Base-by-base conservation (phyloP, 1,140 invertebrate species). In the Microplitis demolitor region DNA sequence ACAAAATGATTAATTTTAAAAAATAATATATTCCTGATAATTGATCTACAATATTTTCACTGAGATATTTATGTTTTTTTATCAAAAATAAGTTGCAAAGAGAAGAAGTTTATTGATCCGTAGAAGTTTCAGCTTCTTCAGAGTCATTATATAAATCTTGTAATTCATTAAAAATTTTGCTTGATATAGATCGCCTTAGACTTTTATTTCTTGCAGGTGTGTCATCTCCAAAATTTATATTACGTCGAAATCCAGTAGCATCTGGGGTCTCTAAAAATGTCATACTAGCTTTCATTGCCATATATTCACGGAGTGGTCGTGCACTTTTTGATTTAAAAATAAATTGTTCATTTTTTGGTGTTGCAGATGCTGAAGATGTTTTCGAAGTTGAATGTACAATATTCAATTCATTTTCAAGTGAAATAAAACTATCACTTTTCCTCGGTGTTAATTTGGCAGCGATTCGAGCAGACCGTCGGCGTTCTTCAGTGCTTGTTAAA, bases 271-370 rank as follows among this genome's bases (percentile, higher is more conserved):
- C 61, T 8, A 71, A 50, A 33, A 64, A 71, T 35, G 9, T 71
- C 69, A 71, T 71, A 6, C 61, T 56, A 3, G 69, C 69, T 63
- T 71, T 71, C 8, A 71, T 71, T 14, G 62, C 69, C 6, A 71
- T 51, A 13, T 71, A 71, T 35, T 71, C 69, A 14, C 62, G 62
- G 4, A 71, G 35, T n/a, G 62, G 61, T 14, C 61, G 4, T 8
- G 64, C 69, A 33, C 56, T 69, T 37, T 69, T 61, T 31, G 37
- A 53, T 39, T 9, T n/a, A 34, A 11, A 11, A 16, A 4, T 54
- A 4, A 14, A 24, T 11, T 35, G 13, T 31, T 50, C 33, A 1
- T 14, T 54, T 53, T 66, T 66, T 31, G 39, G 39, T 37, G 58
- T 61, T 3, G 9, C 11, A 4, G 14, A 11, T 34, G 35, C n/a